Evolutionary conservation across 2,888 invertebrate species (phyloP).

Genomic region (Ellobium chinense): DNA sequence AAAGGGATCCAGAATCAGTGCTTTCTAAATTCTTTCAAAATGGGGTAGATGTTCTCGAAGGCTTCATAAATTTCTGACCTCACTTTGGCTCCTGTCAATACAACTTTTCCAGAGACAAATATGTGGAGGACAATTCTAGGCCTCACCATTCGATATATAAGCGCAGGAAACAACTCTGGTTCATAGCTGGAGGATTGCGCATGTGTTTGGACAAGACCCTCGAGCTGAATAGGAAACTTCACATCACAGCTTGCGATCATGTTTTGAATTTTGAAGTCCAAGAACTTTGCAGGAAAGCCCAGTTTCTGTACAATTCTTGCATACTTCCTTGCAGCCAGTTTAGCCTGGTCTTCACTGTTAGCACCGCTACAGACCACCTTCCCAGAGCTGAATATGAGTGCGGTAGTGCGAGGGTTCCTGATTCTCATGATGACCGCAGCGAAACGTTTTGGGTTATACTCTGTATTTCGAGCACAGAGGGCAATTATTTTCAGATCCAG

Average conservation of each 20-base stretch:
- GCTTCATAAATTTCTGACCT: constrained; percentile 95
- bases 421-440: constrained; percentile 98
- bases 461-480: constrained; percentile 97
- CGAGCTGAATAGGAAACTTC: constrained; percentile 90
- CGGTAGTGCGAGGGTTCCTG: constrained; percentile 89
- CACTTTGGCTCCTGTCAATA: constrained; percentile 97
- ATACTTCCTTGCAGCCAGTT: constrained; percentile 89
- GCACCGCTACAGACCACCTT: constrained; percentile 94
- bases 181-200: constrained; percentile 94
- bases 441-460: constrained; percentile 99
- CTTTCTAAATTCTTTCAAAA: constrained; percentile 95
- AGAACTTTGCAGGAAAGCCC: constrained; percentile 87
- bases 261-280: constrained; percentile 91
- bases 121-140: constrained; percentile 97
- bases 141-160: constrained; percentile 98
- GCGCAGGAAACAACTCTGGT: constrained; percentile 98
- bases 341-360: constrained; percentile 88
- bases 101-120: constrained; percentile 99
- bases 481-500: constrained; percentile 98
- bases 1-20: constrained; percentile 47
- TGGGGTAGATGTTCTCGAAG: constrained; percentile 95
- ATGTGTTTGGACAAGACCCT: constrained; percentile 89
- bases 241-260: constrained; percentile 94
- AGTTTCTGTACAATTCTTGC: constrained; percentile 90
- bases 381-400: constrained; percentile 90